Base-by-base conservation (phyloP, 2,797 vertebrate genomes). In the Paramormyrops hopkinsi region DNA sequence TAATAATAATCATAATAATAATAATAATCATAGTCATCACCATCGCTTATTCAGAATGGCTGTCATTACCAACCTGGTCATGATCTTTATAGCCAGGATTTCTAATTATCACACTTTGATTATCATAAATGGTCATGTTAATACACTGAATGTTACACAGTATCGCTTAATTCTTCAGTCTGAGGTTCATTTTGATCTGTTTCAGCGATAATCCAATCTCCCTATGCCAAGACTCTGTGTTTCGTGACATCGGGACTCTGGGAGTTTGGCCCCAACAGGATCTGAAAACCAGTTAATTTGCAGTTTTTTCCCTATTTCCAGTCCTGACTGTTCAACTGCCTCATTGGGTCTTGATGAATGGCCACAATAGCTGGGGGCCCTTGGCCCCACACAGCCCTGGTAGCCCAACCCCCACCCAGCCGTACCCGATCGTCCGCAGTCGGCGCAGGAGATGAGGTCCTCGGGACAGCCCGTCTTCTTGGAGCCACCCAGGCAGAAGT, bases 401-500 rank as follows among this genome's bases (percentile, higher is more conserved):
- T 54, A 44, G 14, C 44, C n/a, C 88, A 17, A 4, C 50, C 2
- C 65, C 7, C 76, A 22, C 7, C 37, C 6, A 3, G 2, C 89
- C 92, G 94, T 95, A 98, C 98, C 98, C 96, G 98, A 98, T 92
- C 98, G 97, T 88, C 98, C 98, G 90, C 98, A 98, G 95, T 98
- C 98, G 2, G 98, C 98, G 91, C 98, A 98, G 93, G 97, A 98
- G 92, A 98, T 98, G 87, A 98, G 97, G 95, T 98, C 98, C 94
- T 98, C 98, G 0, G 98, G 98, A 95, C 97, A 98, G 91, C 98
- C 98, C 0, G 97, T 98, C 95, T 98, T 98, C 96, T 98, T 98
- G 87, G 97, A 98, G 92, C 97, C 98, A 65, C 98, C 98, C 86
- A 98, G 95, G 93, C 98, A 98, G 96, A 98, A 98, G 95, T 98